Evolutionary conservation across 35 echinoderm and acorn worm species (phyloP), one percentile per base, ranked within the genome.

Genomic region (Heliocidaris erythrogramma): DNA sequence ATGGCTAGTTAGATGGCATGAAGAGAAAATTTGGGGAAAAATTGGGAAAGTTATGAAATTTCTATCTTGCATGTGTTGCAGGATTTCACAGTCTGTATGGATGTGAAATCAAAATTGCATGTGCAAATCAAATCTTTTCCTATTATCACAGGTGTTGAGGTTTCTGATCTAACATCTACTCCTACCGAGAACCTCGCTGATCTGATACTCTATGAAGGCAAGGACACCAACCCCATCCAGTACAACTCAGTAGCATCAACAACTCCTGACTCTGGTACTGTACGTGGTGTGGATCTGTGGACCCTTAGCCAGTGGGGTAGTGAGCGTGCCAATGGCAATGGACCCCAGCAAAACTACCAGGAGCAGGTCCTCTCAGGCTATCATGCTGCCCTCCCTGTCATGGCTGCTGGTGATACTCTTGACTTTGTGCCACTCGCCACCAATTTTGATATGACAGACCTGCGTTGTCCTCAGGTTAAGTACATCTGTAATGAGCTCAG

Each of bases 371-470:
- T 98, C 48, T 94, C 96, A 30, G 85, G 90, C 17, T 97, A 97
- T 65, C 96, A 98, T 65, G 52, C 92, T 47, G 93, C 95, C 31
- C 35, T 97, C 31, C 96, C 96, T 11, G 84, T 98, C 30, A 30
- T 49, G 49, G 30, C 31, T 11, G 93, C 96, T 35, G 96, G 96
- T 9, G 89, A 95, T 13, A 96, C 94, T 48, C 90, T 97, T 0
- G 49, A 65, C 29, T 98, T 96, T 92, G 50, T 90, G 29, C 52
- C 91, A 59, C 61, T 98, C n/a, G 29, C 59, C 50, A 96, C 97
- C 14, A 88, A 97, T 21, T 96, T 97, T 60, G 96, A 97, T 88
- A 98, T 98, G 97, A 97, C 96, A 27, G 94, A 90, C 21, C 71
- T 97, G 29, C 92, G 90, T 21, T 98, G 97, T 86, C 48, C 65